These are phyloP conservation scores for Tetrax tetrax DNA, from an alignment of 2,113 vertebrate species.

Conservation along the genomic window DNA sequence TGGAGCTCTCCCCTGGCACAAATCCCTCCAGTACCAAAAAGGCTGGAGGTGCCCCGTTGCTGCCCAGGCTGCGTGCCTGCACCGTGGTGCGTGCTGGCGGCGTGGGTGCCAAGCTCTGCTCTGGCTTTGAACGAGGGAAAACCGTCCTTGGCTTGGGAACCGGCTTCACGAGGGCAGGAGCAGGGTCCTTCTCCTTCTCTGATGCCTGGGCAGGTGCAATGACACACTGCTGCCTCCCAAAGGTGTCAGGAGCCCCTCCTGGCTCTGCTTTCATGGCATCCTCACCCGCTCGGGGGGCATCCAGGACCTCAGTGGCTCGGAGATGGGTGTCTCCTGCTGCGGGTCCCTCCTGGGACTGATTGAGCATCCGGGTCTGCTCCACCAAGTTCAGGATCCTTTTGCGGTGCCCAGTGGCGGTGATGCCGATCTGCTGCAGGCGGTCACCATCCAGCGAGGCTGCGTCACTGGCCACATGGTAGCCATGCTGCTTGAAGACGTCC, in stretches of 20 bases:
- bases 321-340: background rate
- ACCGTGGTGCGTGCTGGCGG: background rate
- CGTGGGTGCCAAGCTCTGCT: background rate
- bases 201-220: background rate
- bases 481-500: slow-evolving; percentile 82
- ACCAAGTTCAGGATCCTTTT: slow-evolving; percentile 90
- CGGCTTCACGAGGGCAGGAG: slow-evolving; percentile 69
- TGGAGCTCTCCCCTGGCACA: slow-evolving; percentile 50
- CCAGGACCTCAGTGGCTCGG: background rate
- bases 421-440: slow-evolving; percentile 83
- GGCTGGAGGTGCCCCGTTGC: slow-evolving; percentile 40
- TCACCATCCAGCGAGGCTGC: slow-evolving; percentile 78
- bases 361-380: slow-evolving; percentile 44
- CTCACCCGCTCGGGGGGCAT: background rate
- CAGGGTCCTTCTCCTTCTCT: background rate
- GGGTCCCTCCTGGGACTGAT: background rate
- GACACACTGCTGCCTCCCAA: background rate
- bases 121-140: slow-evolving; percentile 77
- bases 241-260: background rate
- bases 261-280: background rate
- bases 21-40: slow-evolving; percentile 72
- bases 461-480: slow-evolving; percentile 82
- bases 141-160: slow-evolving; percentile 93
- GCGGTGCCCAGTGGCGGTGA: slow-evolving; percentile 92
- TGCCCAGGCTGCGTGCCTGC: background rate